phyloP scores from a whole-genome alignment of 1,140 invertebrate species.

The Zaprionus tsacasi region DNA sequence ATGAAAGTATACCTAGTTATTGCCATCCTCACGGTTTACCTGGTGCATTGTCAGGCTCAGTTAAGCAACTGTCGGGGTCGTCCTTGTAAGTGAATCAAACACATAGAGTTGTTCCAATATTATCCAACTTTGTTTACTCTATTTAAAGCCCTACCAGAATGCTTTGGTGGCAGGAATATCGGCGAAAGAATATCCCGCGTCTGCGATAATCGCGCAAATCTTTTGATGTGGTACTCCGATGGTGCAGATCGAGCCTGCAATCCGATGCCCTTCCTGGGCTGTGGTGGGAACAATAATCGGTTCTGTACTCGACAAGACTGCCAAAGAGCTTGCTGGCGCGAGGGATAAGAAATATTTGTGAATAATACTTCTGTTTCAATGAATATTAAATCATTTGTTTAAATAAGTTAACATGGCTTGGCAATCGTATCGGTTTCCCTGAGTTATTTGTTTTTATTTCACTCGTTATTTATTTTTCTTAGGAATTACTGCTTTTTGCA shows the following conservation, averaged over 20 bases:
- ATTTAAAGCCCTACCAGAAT: neutral
- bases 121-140: neutral
- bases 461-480: too few relatives aligned
- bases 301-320: neutral
- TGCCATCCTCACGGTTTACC: neutral
- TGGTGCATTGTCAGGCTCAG: neutral
- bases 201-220: neutral
- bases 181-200: neutral
- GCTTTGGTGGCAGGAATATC: neutral
- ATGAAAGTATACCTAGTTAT: conserved; percentile 1
- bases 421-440: too few relatives aligned
- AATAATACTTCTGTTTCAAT: too few relatives aligned
- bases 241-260: neutral
- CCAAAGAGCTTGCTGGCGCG: neutral
- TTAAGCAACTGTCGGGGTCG: neutral
- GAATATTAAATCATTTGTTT: too few relatives aligned
- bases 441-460: too few relatives aligned
- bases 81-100: neutral
- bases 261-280: neutral
- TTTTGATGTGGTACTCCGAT: neutral
- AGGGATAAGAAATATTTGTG: too few relatives aligned
- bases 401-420: too few relatives aligned
- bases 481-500: too few relatives aligned
- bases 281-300: neutral
- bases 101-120: neutral